A percentile compares a stretch with the other conserved stretches of the same genome.
Evolutionary conservation across 2,113 vertebrate species (phyloP).

Genomic region (Arvicanthis niloticus): DNA sequence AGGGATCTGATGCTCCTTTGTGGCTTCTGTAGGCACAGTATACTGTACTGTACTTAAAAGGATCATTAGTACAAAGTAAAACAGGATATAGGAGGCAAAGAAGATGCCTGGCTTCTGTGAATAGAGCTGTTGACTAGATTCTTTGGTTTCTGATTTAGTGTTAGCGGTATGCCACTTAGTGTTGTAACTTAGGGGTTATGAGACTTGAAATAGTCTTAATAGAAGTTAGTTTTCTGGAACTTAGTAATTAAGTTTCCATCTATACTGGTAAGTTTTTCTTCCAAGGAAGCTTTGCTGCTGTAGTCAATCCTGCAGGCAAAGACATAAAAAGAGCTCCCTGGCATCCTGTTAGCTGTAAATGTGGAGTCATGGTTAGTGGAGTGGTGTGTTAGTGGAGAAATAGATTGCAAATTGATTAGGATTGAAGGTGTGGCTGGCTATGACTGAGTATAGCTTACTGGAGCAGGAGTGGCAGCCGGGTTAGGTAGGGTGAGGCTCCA

Average conservation of each 20-base stretch:
- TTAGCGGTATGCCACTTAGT: neutral
- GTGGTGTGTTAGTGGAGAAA: neutral
- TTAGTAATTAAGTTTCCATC: neutral
- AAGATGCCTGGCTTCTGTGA: neutral
- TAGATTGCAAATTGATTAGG: neutral
- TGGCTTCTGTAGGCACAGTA: neutral
- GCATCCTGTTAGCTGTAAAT: neutral
- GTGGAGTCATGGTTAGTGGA: neutral
- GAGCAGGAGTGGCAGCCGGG: neutral
- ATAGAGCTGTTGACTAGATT: neutral
- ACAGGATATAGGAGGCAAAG: neutral
- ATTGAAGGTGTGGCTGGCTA: conserved; percentile 40
- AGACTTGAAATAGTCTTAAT: neutral
- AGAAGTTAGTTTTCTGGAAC: neutral
- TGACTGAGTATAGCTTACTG: neutral
- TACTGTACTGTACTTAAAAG: neutral
- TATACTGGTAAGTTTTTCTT: neutral
- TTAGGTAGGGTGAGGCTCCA: conserved; percentile 38
- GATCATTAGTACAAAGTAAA: neutral
- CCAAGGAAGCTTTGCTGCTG: neutral
- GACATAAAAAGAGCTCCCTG: neutral
- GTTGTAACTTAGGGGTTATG: neutral
- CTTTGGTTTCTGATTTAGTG: neutral
- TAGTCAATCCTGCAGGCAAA: neutral
- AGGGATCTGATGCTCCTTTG: neutral